Conservation (phyloP, 1,140 invertebrate species). For the Homalodisca vitripennis region DNA sequence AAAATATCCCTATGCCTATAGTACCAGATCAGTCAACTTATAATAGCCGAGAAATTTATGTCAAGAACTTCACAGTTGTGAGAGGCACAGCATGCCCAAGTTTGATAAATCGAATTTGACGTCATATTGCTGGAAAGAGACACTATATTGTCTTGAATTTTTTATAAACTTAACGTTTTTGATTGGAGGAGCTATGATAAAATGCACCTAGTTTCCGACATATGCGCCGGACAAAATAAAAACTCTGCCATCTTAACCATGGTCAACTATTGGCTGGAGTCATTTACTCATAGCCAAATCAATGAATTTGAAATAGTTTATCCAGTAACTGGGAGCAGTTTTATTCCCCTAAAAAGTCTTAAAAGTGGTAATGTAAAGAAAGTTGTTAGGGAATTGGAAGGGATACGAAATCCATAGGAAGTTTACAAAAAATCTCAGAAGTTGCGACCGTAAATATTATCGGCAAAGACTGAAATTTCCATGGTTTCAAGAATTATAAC, state of each 20-base stretch:
- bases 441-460: constrained; percentile 31
- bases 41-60: constrained; percentile 43
- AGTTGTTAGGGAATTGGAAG: constrained; percentile 39
- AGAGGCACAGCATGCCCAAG: constrained; percentile 36
- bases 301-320: constrained; percentile 40
- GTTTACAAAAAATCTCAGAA: constrained; percentile 29
- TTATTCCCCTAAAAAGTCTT: constrained; percentile 43
- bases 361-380: constrained; percentile 44
- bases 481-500: no score
- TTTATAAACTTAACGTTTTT: constrained; percentile 39
- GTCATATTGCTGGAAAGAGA: constrained; percentile 45
- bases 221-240: constrained; percentile 45
- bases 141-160: constrained; percentile 41
- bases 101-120: constrained; percentile 39
- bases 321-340: constrained; percentile 42
- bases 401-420: constrained; percentile 32
- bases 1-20: constrained; percentile 44
- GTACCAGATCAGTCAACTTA: constrained; percentile 45
- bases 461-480: constrained; percentile 18
- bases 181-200: constrained; percentile 34
- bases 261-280: constrained; percentile 39
- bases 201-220: constrained; percentile 42
- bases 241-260: constrained; percentile 42
- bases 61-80: constrained; percentile 45
- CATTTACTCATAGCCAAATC: constrained; percentile 37